Percentiles rank a stretch among this genome's conserved stretches.
phyloP scores from a whole-genome alignment of 2,797 vertebrate genomes.

The Onychomys leucogaster region DNA sequence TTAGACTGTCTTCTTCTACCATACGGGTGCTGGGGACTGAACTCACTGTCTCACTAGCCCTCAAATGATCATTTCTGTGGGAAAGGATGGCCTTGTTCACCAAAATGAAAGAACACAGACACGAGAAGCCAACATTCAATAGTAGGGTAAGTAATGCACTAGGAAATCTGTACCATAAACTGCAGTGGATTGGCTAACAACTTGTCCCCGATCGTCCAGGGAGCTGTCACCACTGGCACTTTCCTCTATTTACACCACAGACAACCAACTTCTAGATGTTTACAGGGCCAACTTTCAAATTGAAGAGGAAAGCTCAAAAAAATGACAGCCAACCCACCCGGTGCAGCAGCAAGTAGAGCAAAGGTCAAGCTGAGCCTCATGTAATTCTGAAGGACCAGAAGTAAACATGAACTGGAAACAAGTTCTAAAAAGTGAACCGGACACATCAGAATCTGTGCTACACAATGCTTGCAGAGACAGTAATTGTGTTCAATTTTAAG shows the following conservation, averaged over 20 bases:
- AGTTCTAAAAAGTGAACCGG: neutral
- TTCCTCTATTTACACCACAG: neutral
- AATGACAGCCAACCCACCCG: fast-evolving
- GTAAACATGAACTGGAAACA: neutral
- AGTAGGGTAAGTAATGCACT: neutral
- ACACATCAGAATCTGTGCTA: neutral
- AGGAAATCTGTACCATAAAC: neutral
- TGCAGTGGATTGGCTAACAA: neutral
- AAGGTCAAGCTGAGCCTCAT: neutral
- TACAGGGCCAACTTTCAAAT: neutral
- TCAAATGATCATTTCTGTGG: neutral
- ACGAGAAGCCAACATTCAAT: neutral
- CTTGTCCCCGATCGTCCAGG: neutral
- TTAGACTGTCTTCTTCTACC: neutral
- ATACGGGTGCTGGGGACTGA: neutral
- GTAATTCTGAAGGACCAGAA: neutral
- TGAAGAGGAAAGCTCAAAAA: neutral
- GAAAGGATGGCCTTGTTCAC: neutral
- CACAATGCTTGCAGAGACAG: fast-evolving
- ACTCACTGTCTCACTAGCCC: neutral
- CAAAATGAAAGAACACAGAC: neutral
- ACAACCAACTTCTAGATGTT: neutral
- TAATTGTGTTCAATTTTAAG: neutral
- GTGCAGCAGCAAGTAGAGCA: neutral
- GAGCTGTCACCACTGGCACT: neutral